phyloP scores from a whole-genome alignment of 1,140 invertebrate genomes.

The Odontomachus brunneus region DNA sequence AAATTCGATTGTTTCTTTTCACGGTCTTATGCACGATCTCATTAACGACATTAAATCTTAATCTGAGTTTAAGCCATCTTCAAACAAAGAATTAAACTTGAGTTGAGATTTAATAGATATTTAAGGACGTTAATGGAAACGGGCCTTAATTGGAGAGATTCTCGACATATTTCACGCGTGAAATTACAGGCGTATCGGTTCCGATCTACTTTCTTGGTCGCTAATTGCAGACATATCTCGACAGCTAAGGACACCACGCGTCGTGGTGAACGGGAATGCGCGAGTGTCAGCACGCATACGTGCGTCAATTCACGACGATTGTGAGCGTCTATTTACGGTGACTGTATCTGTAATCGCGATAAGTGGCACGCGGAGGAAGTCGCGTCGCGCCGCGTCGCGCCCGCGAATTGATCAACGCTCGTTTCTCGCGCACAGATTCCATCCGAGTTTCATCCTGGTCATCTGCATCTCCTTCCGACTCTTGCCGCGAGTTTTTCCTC shows the following conservation, averaged over 20 bases:
- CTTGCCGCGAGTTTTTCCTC: background rate
- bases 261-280: background rate
- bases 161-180: background rate
- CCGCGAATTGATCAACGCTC: background rate
- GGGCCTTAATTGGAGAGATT: background rate
- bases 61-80: too few relatives aligned
- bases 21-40: too few relatives aligned
- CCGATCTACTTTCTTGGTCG: background rate
- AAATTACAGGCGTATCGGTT: background rate
- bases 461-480: too few relatives aligned
- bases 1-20: background rate
- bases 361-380: background rate
- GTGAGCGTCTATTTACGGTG: background rate
- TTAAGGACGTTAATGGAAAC: too few relatives aligned
- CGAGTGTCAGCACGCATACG: background rate
- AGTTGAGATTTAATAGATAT: too few relatives aligned
- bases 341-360: constrained; percentile 50
- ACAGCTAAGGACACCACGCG: background rate
- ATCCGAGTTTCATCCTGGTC: background rate
- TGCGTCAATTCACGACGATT: background rate
- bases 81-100: too few relatives aligned
- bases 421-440: background rate
- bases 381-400: background rate
- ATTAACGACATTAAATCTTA: too few relatives aligned
- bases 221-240: background rate